phyloP scores from a whole-genome alignment of 2,888 invertebrate genomes.

The Agrilus biguttatus region DNA sequence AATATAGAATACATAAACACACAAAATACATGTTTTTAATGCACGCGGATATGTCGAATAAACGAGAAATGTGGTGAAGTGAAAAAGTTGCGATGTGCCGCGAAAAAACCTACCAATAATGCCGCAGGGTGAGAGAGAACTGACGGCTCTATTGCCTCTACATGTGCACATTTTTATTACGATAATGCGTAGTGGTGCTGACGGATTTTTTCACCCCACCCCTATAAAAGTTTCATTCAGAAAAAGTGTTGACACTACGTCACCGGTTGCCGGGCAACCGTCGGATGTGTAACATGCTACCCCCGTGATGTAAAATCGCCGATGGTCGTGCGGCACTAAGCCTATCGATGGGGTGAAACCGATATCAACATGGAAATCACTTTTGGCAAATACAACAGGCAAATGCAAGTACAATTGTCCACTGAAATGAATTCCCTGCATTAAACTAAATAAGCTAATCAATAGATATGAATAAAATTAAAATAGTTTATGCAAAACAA shows the following conservation, averaged over 20 bases:
- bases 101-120: too few relatives aligned
- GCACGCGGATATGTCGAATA: background rate
- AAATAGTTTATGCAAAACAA: too few relatives aligned
- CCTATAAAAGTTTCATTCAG: constrained; percentile 47
- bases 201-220: constrained; percentile 32
- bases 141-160: constrained; percentile 5
- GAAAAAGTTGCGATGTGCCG: background rate
- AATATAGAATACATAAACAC: too few relatives aligned
- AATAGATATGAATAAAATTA: too few relatives aligned
- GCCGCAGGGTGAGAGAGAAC: background rate
- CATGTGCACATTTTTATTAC: constrained; percentile 11
- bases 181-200: constrained; percentile 18
- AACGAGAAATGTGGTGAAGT: background rate
- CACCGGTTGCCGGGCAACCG: constrained; percentile 30
- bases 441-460: too few relatives aligned
- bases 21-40: too few relatives aligned
- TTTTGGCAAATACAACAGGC: too few relatives aligned
- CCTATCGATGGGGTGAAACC: too few relatives aligned
- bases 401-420: too few relatives aligned
- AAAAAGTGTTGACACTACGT: constrained; percentile 33
- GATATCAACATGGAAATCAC: too few relatives aligned
- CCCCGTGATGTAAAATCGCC: constrained; percentile 1
- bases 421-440: too few relatives aligned
- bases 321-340: too few relatives aligned
- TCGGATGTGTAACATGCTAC: constrained; percentile 16